Evolutionary conservation across 2,888 invertebrate genomes (phyloP).

Genomic region (Pristionchus arcanus): DNA sequence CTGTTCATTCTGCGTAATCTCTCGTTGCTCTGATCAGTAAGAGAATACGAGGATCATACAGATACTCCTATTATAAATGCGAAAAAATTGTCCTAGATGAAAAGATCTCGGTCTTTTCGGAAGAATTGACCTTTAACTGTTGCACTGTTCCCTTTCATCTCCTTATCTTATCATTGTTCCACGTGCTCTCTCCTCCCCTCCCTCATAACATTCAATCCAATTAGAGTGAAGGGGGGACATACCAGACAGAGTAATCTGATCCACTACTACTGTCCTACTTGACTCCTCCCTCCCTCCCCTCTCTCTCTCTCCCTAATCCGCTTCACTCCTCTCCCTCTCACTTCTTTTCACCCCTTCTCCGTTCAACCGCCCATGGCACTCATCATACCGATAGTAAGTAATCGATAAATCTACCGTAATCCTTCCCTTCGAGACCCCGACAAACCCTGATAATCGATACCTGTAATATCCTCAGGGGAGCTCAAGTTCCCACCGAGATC

Average conservation of each 20-base stretch:
- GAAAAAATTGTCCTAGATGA: background rate
- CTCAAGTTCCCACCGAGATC: background rate
- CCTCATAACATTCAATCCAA: background rate
- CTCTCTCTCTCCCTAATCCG: background rate
- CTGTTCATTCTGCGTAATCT: background rate
- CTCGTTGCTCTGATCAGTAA: no score
- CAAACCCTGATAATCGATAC: background rate
- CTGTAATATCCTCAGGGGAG: background rate
- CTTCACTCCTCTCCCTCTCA: constrained; percentile 12
- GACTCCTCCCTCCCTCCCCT: constrained; percentile 38
- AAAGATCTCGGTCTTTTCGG: background rate
- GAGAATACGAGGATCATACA: no score
- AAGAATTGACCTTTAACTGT: background rate
- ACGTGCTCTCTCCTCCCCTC: background rate
- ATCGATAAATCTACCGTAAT: constrained; percentile 34
- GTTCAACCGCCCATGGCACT: constrained; percentile 34
- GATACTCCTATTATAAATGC: no score
- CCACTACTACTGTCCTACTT: constrained; percentile 48
- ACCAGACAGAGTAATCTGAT: background rate
- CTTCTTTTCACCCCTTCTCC: constrained; percentile 31
- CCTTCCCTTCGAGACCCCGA: constrained; percentile 4
- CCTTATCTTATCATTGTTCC: background rate
- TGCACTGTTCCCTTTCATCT: background rate
- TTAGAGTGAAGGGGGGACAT: background rate
- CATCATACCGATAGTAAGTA: constrained; percentile 54